Evolutionary conservation across 1,140 invertebrate genomes (phyloP), one percentile per base, ranked within the genome.

Genomic region (Saxidomus purpurata): DNA sequence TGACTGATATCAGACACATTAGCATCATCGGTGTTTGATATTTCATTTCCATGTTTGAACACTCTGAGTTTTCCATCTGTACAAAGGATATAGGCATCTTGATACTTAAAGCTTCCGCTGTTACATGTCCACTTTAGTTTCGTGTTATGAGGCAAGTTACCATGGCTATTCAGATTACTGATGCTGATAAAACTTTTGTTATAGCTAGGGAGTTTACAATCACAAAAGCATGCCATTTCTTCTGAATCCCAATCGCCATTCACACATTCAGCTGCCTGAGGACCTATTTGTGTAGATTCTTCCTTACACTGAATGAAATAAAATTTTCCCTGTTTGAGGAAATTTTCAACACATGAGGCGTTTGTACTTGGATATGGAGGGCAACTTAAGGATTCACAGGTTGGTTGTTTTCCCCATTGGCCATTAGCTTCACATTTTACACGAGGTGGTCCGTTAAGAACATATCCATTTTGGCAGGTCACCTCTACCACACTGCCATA

Each of bases 401-500:
- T 61, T 61, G 79, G 79, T 63, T 36, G 17, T 13, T 13, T 1
- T 34, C 47, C 55, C 79, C 79, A 81, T 61, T 59, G 28, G 6
- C 79, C 79, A 61, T 81, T 63, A 61, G 79, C 47, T 38, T 40
- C 40, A 38, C 79, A 81, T 61, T 13, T 63, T 22, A 59, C 38
- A 11, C 47, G 40, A n/a, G 49, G 28, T 1, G n/a, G 25, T 36
- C 79, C 79, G 38, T 36, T 63, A 1, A 81, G 25, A 11, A 81
- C 79, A 8, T 22, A 19, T 8, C 22, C 22, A 36, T 34, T n/a
- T 22, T 61, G 19, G 61, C 79, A 81, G 8, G 79, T 81, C 6
- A 81, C 52, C 19, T 59, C 19, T 19, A 59, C 52, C 0, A 81
- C 79, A 81, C 79, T 81, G 19, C 55, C 52, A 61, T 81, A 81